Evolutionary conservation across 2,797 vertebrate genomes (phyloP).

Genomic region (Chrysocyon brachyurus): DNA sequence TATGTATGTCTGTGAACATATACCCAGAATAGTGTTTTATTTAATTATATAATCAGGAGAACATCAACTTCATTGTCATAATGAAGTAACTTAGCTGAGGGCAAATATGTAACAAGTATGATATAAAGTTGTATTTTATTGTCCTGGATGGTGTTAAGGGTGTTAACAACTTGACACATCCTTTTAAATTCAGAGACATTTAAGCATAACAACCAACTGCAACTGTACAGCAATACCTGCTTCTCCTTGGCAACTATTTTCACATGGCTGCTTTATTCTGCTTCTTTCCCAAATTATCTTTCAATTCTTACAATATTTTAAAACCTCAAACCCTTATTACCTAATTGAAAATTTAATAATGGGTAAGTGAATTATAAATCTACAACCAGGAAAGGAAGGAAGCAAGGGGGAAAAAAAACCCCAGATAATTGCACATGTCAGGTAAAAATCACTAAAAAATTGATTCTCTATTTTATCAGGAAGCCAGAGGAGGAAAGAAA

Average conservation of each 20-base stretch:
- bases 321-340: slow-evolving; percentile 55
- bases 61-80: slow-evolving; percentile 43
- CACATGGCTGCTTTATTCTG: slow-evolving; percentile 24
- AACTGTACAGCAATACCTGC: background rate
- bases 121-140: slow-evolving; percentile 13
- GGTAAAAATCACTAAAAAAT: slow-evolving; percentile 56
- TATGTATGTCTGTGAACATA: background rate
- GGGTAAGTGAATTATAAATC: slow-evolving; percentile 30
- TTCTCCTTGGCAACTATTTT: slow-evolving; percentile 37
- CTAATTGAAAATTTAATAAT: slow-evolving; percentile 51
- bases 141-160: background rate
- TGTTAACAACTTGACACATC: background rate
- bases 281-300: background rate
- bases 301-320: slow-evolving; percentile 48
- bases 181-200: slow-evolving; percentile 58
- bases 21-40: slow-evolving; percentile 20
- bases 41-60: background rate
- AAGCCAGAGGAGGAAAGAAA: slow-evolving; percentile 63
- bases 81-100: background rate
- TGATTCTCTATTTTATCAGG: slow-evolving; percentile 60
- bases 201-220: background rate
- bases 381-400: slow-evolving; percentile 16
- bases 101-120: slow-evolving; percentile 19
- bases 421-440: slow-evolving; percentile 29
- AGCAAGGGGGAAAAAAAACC: background rate